Conservation (phyloP, 2,113 vertebrate species). For the Brevimyrus niger region DNA sequence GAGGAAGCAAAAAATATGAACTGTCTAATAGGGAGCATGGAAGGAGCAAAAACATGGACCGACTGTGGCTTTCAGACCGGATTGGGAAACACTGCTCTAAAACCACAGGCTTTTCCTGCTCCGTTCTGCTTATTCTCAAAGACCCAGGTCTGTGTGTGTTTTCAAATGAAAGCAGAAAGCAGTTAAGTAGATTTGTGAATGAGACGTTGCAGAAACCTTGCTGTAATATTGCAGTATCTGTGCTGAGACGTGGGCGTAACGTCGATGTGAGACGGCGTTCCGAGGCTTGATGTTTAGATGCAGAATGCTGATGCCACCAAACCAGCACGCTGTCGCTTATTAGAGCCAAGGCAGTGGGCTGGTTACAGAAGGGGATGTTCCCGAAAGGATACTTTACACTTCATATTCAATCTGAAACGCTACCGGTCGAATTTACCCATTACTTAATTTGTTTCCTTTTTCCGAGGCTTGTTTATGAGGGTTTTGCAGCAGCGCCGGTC, state of each 20-base stretch:
- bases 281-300: background rate
- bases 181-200: background rate
- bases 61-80: background rate
- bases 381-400: background rate
- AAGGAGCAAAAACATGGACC: background rate
- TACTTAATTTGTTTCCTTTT: background rate
- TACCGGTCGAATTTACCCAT: background rate
- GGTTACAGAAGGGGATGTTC: background rate
- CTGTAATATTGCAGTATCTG: background rate
- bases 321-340: background rate
- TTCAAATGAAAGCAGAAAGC: background rate
- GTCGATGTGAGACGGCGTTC: background rate
- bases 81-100: background rate
- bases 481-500: background rate
- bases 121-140: background rate
- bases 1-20: background rate
- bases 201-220: background rate
- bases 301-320: background rate
- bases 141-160: background rate
- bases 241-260: background rate
- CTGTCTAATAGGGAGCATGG: background rate
- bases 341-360: background rate
- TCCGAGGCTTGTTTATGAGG: background rate
- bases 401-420: background rate
- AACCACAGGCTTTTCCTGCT: background rate